Conservation (phyloP, 2,888 invertebrate genomes). For the Conus canariensis region DNA sequence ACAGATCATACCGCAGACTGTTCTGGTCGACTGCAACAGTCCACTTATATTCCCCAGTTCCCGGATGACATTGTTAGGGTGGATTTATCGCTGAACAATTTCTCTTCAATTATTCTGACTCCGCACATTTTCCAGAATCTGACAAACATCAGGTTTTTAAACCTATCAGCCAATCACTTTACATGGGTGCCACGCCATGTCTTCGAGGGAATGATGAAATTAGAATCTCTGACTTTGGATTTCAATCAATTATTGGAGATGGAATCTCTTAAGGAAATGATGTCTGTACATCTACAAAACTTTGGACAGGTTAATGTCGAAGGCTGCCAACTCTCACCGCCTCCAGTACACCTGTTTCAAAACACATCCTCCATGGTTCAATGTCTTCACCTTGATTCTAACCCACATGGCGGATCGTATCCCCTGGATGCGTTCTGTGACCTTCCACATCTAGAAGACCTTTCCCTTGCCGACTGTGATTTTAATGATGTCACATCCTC, state of each 20-base stretch:
- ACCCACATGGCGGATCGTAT: constrained; percentile 2
- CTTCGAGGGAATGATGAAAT: neutral
- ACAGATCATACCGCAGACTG: neutral
- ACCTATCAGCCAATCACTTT: neutral
- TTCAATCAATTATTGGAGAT: neutral
- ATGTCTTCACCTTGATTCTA: neutral
- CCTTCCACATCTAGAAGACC: neutral
- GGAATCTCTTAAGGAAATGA: neutral
- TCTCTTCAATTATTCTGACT: neutral
- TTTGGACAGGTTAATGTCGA: neutral
- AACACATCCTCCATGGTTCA: neutral
- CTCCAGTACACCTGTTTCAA: neutral
- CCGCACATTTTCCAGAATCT: constrained; percentile 4
- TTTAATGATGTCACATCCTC: neutral
- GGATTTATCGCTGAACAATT: neutral
- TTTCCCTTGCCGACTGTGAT: neutral
- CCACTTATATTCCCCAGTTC: neutral
- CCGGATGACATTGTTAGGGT: neutral
- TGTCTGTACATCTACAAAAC: neutral
- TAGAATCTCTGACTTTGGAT: neutral
- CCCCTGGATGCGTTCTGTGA: neutral
- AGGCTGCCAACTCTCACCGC: neutral
- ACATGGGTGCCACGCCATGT: neutral
- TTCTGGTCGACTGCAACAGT: neutral
- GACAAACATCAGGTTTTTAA: neutral